phyloP scores from a whole-genome alignment of 2,888 invertebrate species.

The Brenthis hecate region DNA sequence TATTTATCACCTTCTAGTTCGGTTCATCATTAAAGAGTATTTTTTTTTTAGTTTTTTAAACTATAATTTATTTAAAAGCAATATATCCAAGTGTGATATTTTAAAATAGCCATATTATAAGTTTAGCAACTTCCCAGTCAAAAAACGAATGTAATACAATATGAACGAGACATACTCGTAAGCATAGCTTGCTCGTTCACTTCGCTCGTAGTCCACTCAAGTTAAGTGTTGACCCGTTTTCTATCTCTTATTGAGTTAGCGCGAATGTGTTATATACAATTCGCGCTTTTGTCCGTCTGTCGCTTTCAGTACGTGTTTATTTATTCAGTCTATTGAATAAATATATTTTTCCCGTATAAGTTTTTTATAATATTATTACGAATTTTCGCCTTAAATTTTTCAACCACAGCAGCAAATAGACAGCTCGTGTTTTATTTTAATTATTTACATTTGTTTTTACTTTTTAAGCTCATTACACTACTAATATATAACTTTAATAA shows the following conservation, averaged over 20 bases:
- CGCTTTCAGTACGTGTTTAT: background rate
- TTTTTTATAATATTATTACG: background rate
- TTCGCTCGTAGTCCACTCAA: conserved; percentile 26
- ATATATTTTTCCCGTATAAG: background rate
- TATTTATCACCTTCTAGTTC: no score
- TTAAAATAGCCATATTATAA: no score
- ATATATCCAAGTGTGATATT: no score
- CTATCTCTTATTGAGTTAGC: conserved; percentile 30
- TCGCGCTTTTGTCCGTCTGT: conserved; percentile 25
- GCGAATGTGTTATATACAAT: conserved; percentile 21
- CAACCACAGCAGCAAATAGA: no score
- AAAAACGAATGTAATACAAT: conserved; percentile 2
- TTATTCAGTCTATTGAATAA: background rate
- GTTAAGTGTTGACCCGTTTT: conserved; percentile 30
- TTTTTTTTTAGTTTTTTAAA: no score
- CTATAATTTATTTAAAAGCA: no score
- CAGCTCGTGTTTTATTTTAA: no score
- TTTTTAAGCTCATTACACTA: no score
- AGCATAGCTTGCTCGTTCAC: conserved; percentile 1
- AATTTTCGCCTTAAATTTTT: background rate
- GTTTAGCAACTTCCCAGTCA: background rate
- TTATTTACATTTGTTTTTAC: no score
- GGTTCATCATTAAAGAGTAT: no score
- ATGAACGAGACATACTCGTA: background rate
- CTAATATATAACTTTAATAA: no score